A percentile compares a stretch with the other conserved stretches of the same genome.
These are phyloP conservation scores for Geotrypetes seraphini DNA, from an alignment of 2,797 vertebrate species.

Conservation along the genomic window DNA sequence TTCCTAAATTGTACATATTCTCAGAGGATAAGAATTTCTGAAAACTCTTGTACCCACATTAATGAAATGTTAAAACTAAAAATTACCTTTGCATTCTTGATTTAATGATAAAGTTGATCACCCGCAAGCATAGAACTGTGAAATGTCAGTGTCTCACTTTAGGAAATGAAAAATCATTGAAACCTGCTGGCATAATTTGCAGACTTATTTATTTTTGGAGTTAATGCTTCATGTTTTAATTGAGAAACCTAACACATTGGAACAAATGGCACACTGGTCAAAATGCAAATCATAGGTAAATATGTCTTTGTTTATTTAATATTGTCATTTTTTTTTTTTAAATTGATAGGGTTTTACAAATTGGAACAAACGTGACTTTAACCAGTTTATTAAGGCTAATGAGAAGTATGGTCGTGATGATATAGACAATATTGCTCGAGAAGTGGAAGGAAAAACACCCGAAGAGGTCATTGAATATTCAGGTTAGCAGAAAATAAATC, in stretches of 20 bases:
- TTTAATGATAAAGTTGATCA: too few species aligned
- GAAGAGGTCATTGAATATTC: constrained; percentile 81
- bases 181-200: too few species aligned
- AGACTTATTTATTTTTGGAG: too few species aligned
- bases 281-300: not conserved
- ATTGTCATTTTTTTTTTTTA: constrained; percentile 15
- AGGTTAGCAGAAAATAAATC: constrained; percentile 41
- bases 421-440: constrained; percentile 74
- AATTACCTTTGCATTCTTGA: too few species aligned
- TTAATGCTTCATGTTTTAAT: too few species aligned
- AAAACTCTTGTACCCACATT: too few species aligned
- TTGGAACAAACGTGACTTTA: constrained; percentile 82
- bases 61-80: too few species aligned
- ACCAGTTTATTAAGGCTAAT: constrained; percentile 82
- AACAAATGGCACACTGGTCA: not conserved
- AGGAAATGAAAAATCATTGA: too few species aligned
- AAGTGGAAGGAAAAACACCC: constrained; percentile 75
- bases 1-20: not conserved
- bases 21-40: not conserved
- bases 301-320: not conserved
- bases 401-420: constrained; percentile 79
- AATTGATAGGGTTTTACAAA: constrained; percentile 70
- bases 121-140: too few species aligned
- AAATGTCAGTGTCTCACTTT: too few species aligned
- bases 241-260: constrained; percentile 2